Conservation (phyloP, 2,888 invertebrate species). For the Epirrita christyi region DNA sequence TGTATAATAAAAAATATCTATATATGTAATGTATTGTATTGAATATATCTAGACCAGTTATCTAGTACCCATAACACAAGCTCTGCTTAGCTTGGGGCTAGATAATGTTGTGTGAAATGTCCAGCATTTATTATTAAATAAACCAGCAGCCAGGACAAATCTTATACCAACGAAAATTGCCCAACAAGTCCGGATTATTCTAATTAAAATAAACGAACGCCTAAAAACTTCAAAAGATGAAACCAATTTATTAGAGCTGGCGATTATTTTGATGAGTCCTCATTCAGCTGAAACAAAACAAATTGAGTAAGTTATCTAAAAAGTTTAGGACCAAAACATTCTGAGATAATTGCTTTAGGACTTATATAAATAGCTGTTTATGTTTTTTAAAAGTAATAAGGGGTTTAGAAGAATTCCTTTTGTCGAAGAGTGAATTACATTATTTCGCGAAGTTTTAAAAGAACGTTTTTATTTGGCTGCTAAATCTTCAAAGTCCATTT, state of each 20-base stretch:
- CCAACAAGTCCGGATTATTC: too few relatives aligned
- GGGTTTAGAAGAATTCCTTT: conserved; percentile 2
- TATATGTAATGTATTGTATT: too few relatives aligned
- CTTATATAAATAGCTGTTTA: conserved; percentile 16
- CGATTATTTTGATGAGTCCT: conserved; percentile 38
- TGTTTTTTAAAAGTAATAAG: conserved; percentile 9
- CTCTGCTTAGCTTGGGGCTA: too few relatives aligned
- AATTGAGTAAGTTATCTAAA: conserved; percentile 37
- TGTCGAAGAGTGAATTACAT: neutral
- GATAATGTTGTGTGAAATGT: too few relatives aligned
- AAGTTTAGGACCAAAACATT: conserved; percentile 30
- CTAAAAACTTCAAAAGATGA: conserved; percentile 30
- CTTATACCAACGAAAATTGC: too few relatives aligned
- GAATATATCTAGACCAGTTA: too few relatives aligned
- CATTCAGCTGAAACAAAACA: conserved; percentile 36
- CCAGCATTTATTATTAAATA: too few relatives aligned
- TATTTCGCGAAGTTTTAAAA: neutral
- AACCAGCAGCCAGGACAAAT: too few relatives aligned
- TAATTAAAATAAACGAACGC: conserved; percentile 28
- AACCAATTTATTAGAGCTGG: conserved; percentile 36
- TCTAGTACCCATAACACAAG: too few relatives aligned
- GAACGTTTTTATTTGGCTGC: too few relatives aligned
- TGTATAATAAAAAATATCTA: too few relatives aligned
- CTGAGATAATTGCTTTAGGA: conserved; percentile 25
- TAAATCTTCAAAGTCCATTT: too few relatives aligned